A percentile compares a stretch with the other conserved stretches of the same genome.
phyloP scores from a whole-genome alignment of 2,113 vertebrate genomes.

The Hemiprocne comata region DNA sequence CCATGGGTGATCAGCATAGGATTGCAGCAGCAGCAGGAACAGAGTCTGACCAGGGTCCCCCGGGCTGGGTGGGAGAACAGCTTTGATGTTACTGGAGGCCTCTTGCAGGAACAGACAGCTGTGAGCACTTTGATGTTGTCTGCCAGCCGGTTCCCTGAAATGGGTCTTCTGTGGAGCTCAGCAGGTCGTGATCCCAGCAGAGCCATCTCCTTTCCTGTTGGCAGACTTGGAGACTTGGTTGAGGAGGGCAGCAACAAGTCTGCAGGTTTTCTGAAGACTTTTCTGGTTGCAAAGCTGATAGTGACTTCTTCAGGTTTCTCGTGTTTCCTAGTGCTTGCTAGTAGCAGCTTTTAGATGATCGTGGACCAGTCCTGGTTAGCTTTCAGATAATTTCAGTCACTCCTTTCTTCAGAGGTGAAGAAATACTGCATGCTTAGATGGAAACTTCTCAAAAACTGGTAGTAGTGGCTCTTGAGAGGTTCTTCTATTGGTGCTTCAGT shows the following conservation, averaged over 20 bases:
- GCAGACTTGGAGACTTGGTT: neutral
- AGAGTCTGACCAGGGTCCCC: neutral
- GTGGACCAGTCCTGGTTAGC: neutral
- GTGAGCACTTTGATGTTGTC: neutral
- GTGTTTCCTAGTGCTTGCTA: neutral
- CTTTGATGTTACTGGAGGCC: neutral
- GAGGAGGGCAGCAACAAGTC: neutral
- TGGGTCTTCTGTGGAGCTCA: neutral
- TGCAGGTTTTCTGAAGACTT: neutral
- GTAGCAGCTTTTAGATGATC: neutral
- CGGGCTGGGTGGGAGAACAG: neutral
- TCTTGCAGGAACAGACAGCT: neutral
- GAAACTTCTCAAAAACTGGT: neutral
- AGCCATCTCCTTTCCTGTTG: neutral
- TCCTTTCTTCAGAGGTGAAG: neutral
- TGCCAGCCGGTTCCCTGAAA: neutral
- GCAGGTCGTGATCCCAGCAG: neutral
- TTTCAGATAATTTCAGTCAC: neutral
- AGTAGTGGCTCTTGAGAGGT: neutral
- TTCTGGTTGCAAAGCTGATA: neutral
- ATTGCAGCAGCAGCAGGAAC: neutral
- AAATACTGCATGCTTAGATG: neutral
- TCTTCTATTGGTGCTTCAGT: neutral
- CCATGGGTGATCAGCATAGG: neutral
- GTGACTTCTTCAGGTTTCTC: neutral